Evolutionary conservation across 2,888 invertebrate genomes (phyloP), one percentile per base, ranked within the genome.

Genomic region (Brachyopa scutellaris): DNA sequence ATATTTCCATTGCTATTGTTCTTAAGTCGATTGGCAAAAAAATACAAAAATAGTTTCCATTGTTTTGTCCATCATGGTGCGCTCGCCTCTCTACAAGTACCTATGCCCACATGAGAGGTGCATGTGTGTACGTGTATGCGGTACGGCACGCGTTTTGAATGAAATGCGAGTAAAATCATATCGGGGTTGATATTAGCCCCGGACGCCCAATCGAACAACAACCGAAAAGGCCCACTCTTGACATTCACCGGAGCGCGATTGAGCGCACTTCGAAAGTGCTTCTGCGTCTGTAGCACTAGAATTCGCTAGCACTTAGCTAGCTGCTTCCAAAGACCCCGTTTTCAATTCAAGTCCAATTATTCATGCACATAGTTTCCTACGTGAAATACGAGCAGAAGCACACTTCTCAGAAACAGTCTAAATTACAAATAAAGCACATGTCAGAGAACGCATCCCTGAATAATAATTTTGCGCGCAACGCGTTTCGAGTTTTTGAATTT

Each of bases 341-440:
- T 82, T 15, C 45, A 70, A 59, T 51, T 70, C 82, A 61, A 64
- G 70, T 55, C 76, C 82, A 76, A 82, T 76, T 82, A 82, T 82
- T 76, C 82, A 82, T 76, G 76, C 82, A 70, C 76, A 82, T 76
- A 82, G 70, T 66, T 82, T 76, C 76, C 76, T 82, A 82, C 76
- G 82, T 82, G 82, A 82, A 82, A 82, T 82, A 82, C 82, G 82
- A 82, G 70, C 82, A 82, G 82, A 76, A 85, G 85, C 84, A 85
- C 84, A 84, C 85, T 85, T 85, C 85, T 85, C 45, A 76, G 84
- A 85, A 85, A 84, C 88, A 88, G 87, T 86, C 88, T 88, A 88
- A 88, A 88, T 88, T 88, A 88, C 88, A 88, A 87, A 88, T 88
- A 88, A 88, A 88, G 88, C 88, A 88, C 88, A 88, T 88, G 88